Base-by-base conservation (phyloP, 2,113 vertebrate genomes). In the Pimephales promelas region DNA sequence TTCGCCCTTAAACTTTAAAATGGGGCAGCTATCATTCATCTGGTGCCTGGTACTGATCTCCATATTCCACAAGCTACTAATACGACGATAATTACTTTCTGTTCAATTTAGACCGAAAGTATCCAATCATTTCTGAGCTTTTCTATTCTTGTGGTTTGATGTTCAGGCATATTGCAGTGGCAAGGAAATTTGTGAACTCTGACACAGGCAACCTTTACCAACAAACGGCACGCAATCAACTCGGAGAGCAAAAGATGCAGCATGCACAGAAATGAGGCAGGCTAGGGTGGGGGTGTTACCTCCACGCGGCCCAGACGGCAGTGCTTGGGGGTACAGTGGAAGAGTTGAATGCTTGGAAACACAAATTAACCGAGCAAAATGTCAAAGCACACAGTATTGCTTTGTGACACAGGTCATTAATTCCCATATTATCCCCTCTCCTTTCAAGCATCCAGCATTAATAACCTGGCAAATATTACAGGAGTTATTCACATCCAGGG, bases 361-460 rank as follows among this genome's bases (percentile, higher is more conserved):
- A 97, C 97, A 98, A 99, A 99, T 99, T 98, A 99, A 95, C 94
- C 96, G 95, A 97, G 95, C 97, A 96, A 99, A 99, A 99, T 99
- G 97, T 99, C 97, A 98, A 90, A 92, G 96, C 96, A 97, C 97
- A 96, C 97, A 93, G 92, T 92, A 97, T 97, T 97, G 97, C 96
- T 94, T 95, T 95, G 94, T 94, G 97, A 97, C 95, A 98, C 97
- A 97, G 97, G 97, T 97, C 97, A 99, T 98, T 99, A 99, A 97
- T 97, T 95, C 94, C 93, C 94, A 95, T 96, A 96, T 97, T 94
- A 97, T 93, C 91, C 83, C 93, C 95, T 93, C 96, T 97, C 96
- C 96, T 93, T 93, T 92, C 96, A 96, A 95, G 95, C 96, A 92
- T 95, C 96, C 96, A 95, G 94, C 95, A 92, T 95, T 97, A 98